Evolutionary conservation across 2,797 vertebrate species (phyloP).

Genomic region (Hydrophis major): DNA sequence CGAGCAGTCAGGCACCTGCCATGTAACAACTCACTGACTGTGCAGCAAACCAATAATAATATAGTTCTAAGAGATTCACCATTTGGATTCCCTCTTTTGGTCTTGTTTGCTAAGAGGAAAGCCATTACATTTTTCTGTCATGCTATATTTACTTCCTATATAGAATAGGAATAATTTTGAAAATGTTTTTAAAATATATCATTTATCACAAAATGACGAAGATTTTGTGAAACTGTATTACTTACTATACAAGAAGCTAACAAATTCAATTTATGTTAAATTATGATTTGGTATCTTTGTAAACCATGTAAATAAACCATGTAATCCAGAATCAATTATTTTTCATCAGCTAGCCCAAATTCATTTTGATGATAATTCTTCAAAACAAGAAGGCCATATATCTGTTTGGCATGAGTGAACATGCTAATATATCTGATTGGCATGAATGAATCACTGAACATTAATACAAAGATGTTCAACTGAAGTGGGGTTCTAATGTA

Average conservation of each 20-base stretch:
- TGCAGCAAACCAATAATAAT: neutral
- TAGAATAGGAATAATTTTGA: neutral
- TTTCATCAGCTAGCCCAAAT: neutral
- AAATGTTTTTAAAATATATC: neutral
- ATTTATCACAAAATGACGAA: neutral
- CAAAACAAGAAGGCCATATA: neutral
- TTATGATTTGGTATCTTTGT: neutral
- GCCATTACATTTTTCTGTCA: neutral
- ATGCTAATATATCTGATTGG: neutral
- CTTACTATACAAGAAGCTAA: neutral
- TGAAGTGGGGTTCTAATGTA: neutral
- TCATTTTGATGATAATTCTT: neutral
- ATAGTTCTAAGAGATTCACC: neutral
- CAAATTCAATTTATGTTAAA: neutral
- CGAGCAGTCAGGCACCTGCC: too few relatives aligned
- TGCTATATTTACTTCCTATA: neutral
- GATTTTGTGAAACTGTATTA: neutral
- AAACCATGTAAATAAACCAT: neutral
- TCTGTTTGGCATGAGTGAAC: neutral
- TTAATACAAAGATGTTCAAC: neutral
- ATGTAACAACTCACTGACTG: too few relatives aligned
- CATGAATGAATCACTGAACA: neutral
- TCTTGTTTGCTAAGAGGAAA: neutral
- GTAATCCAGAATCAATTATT: neutral
- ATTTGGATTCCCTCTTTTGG: neutral